A percentile compares a stretch with the other conserved stretches of the same genome.
phyloP scores from a whole-genome alignment of 2,113 vertebrate species.

The Ophiodon elongatus region DNA sequence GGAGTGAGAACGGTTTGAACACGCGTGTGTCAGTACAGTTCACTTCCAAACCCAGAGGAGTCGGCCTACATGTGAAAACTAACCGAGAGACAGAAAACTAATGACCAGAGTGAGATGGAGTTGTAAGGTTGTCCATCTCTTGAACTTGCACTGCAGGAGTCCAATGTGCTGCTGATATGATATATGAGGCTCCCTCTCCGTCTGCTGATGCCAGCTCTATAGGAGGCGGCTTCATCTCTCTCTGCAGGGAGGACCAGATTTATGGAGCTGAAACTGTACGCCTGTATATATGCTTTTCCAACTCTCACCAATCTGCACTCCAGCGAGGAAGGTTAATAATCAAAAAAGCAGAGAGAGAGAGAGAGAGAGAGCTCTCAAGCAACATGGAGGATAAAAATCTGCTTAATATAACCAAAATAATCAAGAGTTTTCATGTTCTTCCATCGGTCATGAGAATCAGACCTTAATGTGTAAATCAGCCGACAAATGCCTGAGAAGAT shows the following conservation, averaged over 20 bases:
- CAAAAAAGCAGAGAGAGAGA: not conserved
- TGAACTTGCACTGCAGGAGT: constrained; percentile 51
- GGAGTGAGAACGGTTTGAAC: not conserved
- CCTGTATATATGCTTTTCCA: constrained; percentile 73
- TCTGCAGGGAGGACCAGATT: constrained; percentile 80
- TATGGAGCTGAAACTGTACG: constrained; percentile 79
- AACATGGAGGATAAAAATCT: not conserved
- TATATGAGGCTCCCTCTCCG: constrained; percentile 70
- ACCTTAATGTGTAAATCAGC: not conserved
- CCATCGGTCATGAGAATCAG: not conserved
- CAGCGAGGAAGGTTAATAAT: constrained; percentile 3
- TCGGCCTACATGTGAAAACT: not conserved
- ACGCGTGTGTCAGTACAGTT: not conserved
- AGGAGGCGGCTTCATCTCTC: constrained; percentile 82
- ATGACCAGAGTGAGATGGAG: constrained; percentile 3
- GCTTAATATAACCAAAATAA: not conserved
- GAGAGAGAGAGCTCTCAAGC: not conserved
- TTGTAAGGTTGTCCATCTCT: constrained; percentile 57
- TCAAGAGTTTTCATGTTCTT: not conserved
- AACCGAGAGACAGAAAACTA: constrained; percentile 4
- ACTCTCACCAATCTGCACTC: constrained; percentile 22
- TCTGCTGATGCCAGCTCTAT: constrained; percentile 75
- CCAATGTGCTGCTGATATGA: constrained; percentile 76
- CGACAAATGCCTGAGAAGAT: not conserved
- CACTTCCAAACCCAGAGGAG: constrained; percentile 6